These are phyloP conservation scores for Sarcophaga caerulescens DNA, from an alignment of 2,888 invertebrate species.

Conservation along the genomic window DNA sequence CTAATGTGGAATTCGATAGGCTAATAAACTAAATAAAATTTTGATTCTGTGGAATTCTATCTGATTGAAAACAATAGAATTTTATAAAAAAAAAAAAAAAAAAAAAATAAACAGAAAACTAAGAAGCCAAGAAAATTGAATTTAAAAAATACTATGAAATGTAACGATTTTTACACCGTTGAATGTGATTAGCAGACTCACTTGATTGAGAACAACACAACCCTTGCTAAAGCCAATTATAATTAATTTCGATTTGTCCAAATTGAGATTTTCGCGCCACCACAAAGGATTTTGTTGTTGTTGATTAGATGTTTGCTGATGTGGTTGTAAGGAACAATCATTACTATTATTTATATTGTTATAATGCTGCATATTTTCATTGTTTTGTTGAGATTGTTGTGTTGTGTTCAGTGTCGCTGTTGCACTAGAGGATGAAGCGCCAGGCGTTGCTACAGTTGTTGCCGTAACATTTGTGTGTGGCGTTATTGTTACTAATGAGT, in stretches of 20 bases:
- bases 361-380: slow-evolving; percentile 69
- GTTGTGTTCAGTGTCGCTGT: slow-evolving; percentile 52
- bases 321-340: slow-evolving; percentile 69
- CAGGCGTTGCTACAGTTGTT: slow-evolving; percentile 46
- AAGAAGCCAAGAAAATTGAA: neutral
- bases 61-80: neutral
- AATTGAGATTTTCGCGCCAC: slow-evolving; percentile 84
- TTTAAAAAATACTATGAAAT: slow-evolving; percentile 51
- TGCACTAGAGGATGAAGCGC: slow-evolving; percentile 46
- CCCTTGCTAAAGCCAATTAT: slow-evolving; percentile 96
- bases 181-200: slow-evolving; percentile 76
- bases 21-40: neutral
- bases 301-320: slow-evolving; percentile 55
- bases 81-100: neutral
- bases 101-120: neutral
- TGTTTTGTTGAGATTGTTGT: slow-evolving; percentile 69
- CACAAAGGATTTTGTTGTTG: slow-evolving; percentile 81
- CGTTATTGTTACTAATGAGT: slow-evolving; percentile 59
- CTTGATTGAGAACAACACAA: slow-evolving; percentile 93
- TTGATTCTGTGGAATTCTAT: neutral
- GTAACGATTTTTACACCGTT: slow-evolving; percentile 79
- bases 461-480: slow-evolving; percentile 34
- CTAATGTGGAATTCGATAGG: neutral
- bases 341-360: slow-evolving; percentile 70
- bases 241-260: slow-evolving; percentile 84